Conservation (phyloP, 2,888 invertebrate species). For the Vanessa cardui region DNA sequence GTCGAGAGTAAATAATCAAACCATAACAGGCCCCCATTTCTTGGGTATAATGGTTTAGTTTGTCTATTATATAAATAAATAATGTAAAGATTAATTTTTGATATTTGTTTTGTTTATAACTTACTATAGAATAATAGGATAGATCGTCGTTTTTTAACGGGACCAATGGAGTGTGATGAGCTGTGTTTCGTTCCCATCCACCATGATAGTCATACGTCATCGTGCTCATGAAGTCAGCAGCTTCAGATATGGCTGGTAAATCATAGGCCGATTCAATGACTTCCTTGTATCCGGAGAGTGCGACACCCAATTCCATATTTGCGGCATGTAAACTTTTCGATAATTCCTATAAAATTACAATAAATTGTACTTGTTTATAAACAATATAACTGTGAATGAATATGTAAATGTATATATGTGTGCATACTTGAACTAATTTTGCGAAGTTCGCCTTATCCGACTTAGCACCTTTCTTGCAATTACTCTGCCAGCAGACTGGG, state of each 20-base stretch:
- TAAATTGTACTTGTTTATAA: neutral
- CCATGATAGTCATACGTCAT: slow-evolving; percentile 96
- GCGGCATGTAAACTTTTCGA: slow-evolving; percentile 85
- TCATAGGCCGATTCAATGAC: slow-evolving; percentile 95
- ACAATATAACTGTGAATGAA: neutral
- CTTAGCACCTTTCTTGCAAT: slow-evolving; percentile 90
- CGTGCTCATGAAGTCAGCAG: slow-evolving; percentile 90
- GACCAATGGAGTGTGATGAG: slow-evolving; percentile 91
- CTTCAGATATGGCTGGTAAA: slow-evolving; percentile 85
- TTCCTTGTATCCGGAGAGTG: slow-evolving; percentile 95
- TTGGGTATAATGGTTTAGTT: no score
- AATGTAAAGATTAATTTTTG: neutral
- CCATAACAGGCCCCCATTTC: no score
- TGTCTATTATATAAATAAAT: no score
- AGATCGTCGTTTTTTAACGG: slow-evolving; percentile 85
- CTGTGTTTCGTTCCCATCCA: slow-evolving; percentile 91
- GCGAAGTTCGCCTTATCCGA: slow-evolving; percentile 91
- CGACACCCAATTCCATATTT: slow-evolving; percentile 89
- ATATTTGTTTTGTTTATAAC: slow-evolving; percentile 50
- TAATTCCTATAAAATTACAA: slow-evolving; percentile 79
- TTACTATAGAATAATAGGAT: slow-evolving; percentile 90
- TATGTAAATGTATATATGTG: neutral
- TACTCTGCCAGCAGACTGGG: slow-evolving; percentile 96
- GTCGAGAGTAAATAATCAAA: no score
- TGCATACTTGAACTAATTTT: slow-evolving; percentile 86